Evolutionary conservation across 2,888 invertebrate genomes (phyloP).

Genomic region (Hyalella azteca): DNA sequence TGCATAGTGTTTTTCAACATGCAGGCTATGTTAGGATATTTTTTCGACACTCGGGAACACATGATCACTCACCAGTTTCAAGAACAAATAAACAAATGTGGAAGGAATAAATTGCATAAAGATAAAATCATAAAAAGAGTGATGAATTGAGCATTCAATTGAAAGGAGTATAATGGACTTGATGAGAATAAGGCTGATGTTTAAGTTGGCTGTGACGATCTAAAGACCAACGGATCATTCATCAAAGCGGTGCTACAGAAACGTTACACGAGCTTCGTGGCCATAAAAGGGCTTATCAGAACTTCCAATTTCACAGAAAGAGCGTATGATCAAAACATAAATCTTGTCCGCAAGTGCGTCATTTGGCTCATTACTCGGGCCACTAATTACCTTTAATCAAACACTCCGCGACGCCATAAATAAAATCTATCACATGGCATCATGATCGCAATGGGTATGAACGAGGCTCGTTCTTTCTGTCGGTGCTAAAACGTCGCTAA

Average conservation of each 20-base stretch:
- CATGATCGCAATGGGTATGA: no score
- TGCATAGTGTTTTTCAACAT: no score
- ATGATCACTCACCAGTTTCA: no score
- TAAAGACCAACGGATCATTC: neutral
- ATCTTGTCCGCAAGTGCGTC: neutral
- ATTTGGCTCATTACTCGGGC: neutral
- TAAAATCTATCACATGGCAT: no score
- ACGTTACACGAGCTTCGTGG: neutral
- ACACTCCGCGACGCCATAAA: neutral
- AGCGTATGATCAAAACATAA: neutral
- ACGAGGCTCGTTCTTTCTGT: no score
- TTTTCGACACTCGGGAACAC: no score
- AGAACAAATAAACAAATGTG: no score
- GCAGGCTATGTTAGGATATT: no score
- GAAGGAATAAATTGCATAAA: no score
- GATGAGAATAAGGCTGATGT: neutral
- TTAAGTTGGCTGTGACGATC: neutral
- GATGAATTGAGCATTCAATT: no score
- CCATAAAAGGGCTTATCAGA: neutral
- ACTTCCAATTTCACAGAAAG: neutral
- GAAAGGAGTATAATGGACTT: neutral
- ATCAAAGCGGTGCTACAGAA: neutral
- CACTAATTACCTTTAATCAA: neutral
- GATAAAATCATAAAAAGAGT: no score
- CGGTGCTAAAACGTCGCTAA: no score